These are phyloP conservation scores for Girardinichthys multiradiatus DNA, from an alignment of 2,113 vertebrate species.

Conservation along the genomic window DNA sequence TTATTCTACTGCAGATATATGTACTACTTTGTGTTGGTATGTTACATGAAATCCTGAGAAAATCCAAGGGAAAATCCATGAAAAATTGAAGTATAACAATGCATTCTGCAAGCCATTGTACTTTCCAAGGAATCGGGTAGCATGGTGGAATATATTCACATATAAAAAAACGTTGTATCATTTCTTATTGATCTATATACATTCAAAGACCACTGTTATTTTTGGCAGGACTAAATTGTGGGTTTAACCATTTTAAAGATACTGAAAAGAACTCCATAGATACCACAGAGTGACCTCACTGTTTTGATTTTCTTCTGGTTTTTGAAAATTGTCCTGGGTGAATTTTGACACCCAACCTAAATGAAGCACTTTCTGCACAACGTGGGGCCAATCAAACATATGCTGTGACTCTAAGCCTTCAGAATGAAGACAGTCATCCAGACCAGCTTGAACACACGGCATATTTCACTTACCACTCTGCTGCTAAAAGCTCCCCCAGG, in stretches of 20 bases:
- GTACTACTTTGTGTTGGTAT: no score
- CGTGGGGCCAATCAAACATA: neutral
- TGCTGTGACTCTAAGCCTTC: neutral
- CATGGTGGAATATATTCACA: no score
- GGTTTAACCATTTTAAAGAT: neutral
- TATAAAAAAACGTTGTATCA: no score
- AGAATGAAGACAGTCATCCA: constrained; percentile 34
- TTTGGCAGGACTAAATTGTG: neutral
- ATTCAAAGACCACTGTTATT: neutral
- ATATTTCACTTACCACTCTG: constrained; percentile 67
- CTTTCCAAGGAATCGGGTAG: no score
- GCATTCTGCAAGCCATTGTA: no score
- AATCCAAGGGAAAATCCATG: no score
- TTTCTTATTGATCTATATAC: neutral
- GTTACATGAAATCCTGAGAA: no score
- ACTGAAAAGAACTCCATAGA: neutral
- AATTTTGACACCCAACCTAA: constrained; percentile 8
- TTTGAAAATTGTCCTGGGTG: neutral
- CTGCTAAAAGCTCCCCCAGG: constrained; percentile 68
- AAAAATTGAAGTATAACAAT: no score
- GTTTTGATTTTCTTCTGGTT: neutral
- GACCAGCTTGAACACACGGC: constrained; percentile 60
- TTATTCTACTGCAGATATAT: no score
- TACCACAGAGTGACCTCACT: no score
- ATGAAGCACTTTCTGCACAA: neutral